Conservation (phyloP, 2,113 vertebrate species). For the Tonatia bakeri region DNA sequence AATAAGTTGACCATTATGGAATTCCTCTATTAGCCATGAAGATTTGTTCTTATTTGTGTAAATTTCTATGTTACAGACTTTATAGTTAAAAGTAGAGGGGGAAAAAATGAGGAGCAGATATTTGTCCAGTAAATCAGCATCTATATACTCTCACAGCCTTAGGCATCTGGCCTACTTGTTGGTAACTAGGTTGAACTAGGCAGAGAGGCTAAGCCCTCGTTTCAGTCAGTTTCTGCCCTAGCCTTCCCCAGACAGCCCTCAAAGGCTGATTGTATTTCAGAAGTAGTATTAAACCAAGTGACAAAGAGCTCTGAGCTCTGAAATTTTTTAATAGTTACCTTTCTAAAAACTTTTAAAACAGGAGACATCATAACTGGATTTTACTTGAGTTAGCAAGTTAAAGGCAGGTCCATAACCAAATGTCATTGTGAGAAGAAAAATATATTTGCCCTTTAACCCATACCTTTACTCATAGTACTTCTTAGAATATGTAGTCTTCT, state of each 20-base stretch:
- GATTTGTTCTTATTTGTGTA: background rate
- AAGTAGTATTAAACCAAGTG: background rate
- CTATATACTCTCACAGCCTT: background rate
- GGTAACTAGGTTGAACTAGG: background rate
- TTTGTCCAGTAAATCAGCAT: background rate
- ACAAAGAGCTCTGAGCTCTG: background rate
- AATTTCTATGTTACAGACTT: background rate
- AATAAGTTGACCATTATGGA: background rate
- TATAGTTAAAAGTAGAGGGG: background rate
- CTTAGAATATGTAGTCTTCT: background rate
- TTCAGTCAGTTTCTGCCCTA: background rate
- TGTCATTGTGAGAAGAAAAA: background rate
- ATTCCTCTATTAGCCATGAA: background rate
- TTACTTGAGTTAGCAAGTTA: conserved; percentile 13
- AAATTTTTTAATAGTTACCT: background rate
- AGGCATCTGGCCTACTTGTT: background rate
- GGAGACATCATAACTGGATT: background rate
- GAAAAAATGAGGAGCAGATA: background rate
- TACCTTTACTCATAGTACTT: background rate
- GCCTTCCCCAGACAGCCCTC: background rate
- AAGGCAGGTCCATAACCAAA: background rate
- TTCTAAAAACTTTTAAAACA: background rate
- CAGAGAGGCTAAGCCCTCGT: background rate
- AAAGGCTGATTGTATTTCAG: background rate
- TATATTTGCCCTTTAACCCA: background rate